Evolutionary conservation across 2,888 invertebrate species (phyloP), one percentile per base, ranked within the genome.

Genomic region (Aphidoletes aphidimyza): DNA sequence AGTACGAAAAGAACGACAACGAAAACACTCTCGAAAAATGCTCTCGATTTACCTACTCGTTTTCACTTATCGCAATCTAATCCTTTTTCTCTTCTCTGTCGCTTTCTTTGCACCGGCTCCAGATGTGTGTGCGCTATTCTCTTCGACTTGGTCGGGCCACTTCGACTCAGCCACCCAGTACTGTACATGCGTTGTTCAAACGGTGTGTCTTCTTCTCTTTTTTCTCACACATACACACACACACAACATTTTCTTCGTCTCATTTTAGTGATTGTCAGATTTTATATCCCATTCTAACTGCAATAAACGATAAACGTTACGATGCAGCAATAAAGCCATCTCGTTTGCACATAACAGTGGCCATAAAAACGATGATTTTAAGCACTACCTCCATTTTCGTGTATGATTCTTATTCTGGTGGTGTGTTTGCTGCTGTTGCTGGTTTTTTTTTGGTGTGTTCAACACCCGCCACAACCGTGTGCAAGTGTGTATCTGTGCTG

Each of bases 241-340:
- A 30, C 54, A 54, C 14, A 47, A 47, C 2, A 30, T 69, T 69
- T 69, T 69, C 69, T 69, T 69, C n/a, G n/a, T n/a, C 69, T 69
- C 69, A 37, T 81, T 81, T 81, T 81, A 14, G 81, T 37, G 81
- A 81, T 81, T 81, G 81, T 81, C 88, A 89, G 88, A 89, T 89
- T 90, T 89, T 89, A 89, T 89, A 89, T 90, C 90, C 89, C 89
- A 89, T 89, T 90, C 90, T 89, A 87, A 87, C 89, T 81, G 81
- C 86, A 83, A 85, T 85, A 85, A 83, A 85, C 84, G 85, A 86
- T 86, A 86, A 86, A 85, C 84, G 85, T 86, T 83, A 84, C 85
- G 89, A 89, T 89, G 87, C 89, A 89, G 89, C 89, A 89, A 89
- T 81, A 89, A 89, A 88, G 88, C 89, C 89, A 89, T 89, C 89